Conservation (phyloP, 1,140 invertebrate genomes). For the Eurosta solidaginis region DNA sequence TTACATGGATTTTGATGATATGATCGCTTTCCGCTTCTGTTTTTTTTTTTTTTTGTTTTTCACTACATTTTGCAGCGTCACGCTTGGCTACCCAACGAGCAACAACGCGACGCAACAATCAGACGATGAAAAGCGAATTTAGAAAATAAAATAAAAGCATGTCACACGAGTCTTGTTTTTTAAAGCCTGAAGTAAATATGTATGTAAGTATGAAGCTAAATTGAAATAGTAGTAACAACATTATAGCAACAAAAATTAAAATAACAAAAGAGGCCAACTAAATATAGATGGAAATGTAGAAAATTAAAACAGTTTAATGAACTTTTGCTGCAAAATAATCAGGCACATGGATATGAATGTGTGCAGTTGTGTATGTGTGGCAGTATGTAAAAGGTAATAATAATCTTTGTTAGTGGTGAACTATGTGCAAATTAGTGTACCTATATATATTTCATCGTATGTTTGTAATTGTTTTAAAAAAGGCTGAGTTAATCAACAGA, state of each 20-base stretch:
- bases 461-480: no score
- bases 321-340: background rate
- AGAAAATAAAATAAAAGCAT: background rate
- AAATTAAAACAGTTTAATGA: background rate
- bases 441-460: no score
- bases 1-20: background rate
- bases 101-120: background rate
- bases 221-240: background rate
- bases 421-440: no score
- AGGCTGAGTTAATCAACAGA: no score
- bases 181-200: background rate
- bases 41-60: background rate
- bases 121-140: background rate
- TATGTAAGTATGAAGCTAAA: background rate
- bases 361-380: no score
- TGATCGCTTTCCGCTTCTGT: background rate
- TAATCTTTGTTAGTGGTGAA: no score
- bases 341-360: background rate
- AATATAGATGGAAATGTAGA: background rate
- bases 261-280: background rate
- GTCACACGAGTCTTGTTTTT: background rate
- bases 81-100: background rate
- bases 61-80: background rate
- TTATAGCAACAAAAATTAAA: background rate
- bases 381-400: no score